Base-by-base conservation (phyloP, 2,797 vertebrate genomes). In the Simalia tracyae region DNA sequence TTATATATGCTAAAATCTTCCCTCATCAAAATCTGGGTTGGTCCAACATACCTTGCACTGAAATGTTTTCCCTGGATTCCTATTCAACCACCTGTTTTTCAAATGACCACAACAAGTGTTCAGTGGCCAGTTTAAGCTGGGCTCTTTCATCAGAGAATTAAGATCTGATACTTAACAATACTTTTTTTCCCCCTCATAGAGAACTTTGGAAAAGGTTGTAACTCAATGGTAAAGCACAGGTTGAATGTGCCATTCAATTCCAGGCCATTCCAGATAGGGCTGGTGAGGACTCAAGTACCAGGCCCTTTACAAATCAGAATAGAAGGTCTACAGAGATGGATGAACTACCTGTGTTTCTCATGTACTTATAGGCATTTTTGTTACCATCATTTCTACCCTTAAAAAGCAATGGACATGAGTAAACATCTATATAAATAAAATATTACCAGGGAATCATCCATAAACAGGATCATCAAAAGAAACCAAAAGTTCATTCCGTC, bases 401-500 rank as follows among this genome's bases (percentile, higher is more conserved):
- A 19, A 31, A 87, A 63, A 31, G 1, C 31, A 57, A 28, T n/a
- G 63, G 7, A 17, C 2, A 60, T 10, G 63, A 66, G 12, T 46
- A 14, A 2, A 63, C 28, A 19, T 60, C 15, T 46, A 28, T 28
- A 31, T 76, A 46, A 76, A 76, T 54, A n/a, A n/a, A 61, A 61
- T 61, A n/a, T 81, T 63, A 54, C 61, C 57, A 0, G 11, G 36
- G 17, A 92, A 89, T 92, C 61, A 89, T 28, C 36, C 31, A 31
- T 86, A 84, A 90, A 60, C 90, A n/a, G 87, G 4, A 3, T 14
- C 63, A 9, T 31, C 3, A 76, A 93, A 93, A 4, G 9, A 28
- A 89, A 92, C 7, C 72, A 76, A 76, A 76, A 86, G 17, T 76
- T 92, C n/a, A 88, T n/a, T 85, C 92, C 90, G 8, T 31, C 42